Percentiles rank a stretch among this genome's conserved stretches.
phyloP scores from a whole-genome alignment of 2,888 invertebrate genomes.

The Lapara coniferarum region DNA sequence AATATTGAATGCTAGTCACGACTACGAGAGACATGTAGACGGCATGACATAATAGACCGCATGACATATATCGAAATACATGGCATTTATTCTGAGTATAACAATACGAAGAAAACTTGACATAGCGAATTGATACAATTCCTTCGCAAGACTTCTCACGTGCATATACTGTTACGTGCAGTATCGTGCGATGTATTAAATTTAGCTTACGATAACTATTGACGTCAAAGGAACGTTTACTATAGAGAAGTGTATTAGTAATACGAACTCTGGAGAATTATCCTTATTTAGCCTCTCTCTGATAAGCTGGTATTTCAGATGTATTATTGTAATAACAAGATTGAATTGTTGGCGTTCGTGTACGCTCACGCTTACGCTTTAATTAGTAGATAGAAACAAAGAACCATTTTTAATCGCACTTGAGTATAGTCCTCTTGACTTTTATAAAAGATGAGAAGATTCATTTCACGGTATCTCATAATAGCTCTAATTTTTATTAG shows the following conservation, averaged over 20 bases:
- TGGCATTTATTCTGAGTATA: neutral
- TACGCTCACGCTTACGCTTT: neutral
- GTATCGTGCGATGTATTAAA: constrained; percentile 33
- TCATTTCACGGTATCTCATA: neutral
- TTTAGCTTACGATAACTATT: constrained; percentile 28
- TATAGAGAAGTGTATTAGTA: constrained; percentile 24
- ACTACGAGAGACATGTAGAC: neutral
- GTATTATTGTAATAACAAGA: neutral
- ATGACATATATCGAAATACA: constrained; percentile 6
- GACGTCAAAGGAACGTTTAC: constrained; percentile 31
- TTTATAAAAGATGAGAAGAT: neutral
- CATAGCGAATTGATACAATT: neutral
- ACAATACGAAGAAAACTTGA: neutral
- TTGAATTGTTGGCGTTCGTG: neutral
- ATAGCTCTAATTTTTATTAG: constrained; percentile 2
- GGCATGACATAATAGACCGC: neutral
- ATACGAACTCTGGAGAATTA: constrained; percentile 4
- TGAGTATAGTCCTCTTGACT: neutral
- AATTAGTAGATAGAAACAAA: neutral
- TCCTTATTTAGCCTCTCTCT: constrained; percentile 21
- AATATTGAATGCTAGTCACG: constrained; percentile 2
- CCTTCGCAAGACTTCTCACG: constrained; percentile 1
- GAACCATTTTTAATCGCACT: neutral
- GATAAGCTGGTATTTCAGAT: neutral
- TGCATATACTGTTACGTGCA: constrained; percentile 32